Evolutionary conservation across 2,888 invertebrate species (phyloP), one percentile per base, ranked within the genome.

Genomic region (Parnassius mnemosyne): DNA sequence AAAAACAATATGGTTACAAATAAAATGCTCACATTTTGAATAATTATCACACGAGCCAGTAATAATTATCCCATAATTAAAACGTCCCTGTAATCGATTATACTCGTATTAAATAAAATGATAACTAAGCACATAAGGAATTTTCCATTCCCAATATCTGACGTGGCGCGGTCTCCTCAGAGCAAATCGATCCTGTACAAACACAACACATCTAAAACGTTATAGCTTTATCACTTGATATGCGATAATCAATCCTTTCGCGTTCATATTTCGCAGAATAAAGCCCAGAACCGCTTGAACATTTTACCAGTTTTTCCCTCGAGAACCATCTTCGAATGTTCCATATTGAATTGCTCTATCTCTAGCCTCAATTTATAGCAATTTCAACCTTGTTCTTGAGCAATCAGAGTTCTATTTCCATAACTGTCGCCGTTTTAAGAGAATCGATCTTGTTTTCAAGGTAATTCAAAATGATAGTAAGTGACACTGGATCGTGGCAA

Each of bases 291-390:
- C 76, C 66, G 80, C 72, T 53, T 84, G 70, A 64, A 65, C 52
- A 43, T 60, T 53, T 67, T 69, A 69, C 72, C 73, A 76, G 82
- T 75, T 88, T 88, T 90, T 91, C 90, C 90, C 89, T 83, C 84
- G 89, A 91, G 91, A 88, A 86, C 90, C 89, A 91, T 91, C 91
- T 90, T 87, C 80, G 78, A 78, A 75, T 77, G 87, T 81, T 86
- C 87, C 83, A 87, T 88, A 85, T 86, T 84, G 84, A 89, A 89
- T 85, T 83, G 85, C 75, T 84, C 78, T 88, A 89, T 87, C 84
- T 82, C 81, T 83, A 76, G 67, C 50, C 41, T 9, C 1, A 2
- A 9, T 20, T 2, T 70, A 76, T 52, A 46, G 42, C 1, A 83
- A 70, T 72, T 65, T 68, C 34, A 62, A 72, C 83, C 69, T 58